Base-by-base conservation (phyloP, 2,888 invertebrate genomes). In the Muschampia plurimacula region DNA sequence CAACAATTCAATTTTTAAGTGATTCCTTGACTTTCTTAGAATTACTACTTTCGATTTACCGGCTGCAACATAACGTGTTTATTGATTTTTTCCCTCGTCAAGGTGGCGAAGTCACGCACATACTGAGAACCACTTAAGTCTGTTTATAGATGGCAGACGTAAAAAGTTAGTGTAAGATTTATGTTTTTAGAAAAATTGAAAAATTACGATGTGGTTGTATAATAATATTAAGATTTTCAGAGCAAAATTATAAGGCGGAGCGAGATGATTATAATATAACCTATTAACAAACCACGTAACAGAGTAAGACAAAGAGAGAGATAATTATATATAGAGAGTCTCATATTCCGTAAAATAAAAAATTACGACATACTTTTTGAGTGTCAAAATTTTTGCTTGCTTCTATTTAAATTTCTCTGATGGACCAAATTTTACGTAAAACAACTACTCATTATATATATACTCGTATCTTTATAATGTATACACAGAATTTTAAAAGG, bases 51-150 rank as follows among this genome's bases (percentile, higher is more conserved):
- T 55, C 2, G 5, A 9, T 55, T 55, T 22, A 55, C 22, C 7
- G 32, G 8, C 62, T 62, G n/a, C 32, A n/a, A 46, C 62, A 62
- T 39, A 36, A 32, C 46, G 28, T 60, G 13, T 67, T 41, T 44
- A 62, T 62, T 62, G 15, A 39, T 67, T 66, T 67, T 55, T 67
- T 67, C 36, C 49, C 22, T 39, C 32, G 52, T 55, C 66, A 66
- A 66, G 66, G 55, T 55, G 66, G 8, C 39, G 52, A 55, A 32
- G 52, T 49, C 52, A 32, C 66, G 55, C 66, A 66, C 39, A 55
- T 28, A 65, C 22, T 36, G 36, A 12, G 22, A 22, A 22, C 22
- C 22, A 22, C 0, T 32, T 55, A 5, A 55, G 36, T 39, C 13
- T 6, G 2, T 55, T 67, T 55, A 22, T 55, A 67, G n/a, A 49